Evolutionary conservation across 53 echinoderm and acorn worm species (phyloP), one percentile per base, ranked within the genome.

Genomic region (Crossaster papposus): DNA sequence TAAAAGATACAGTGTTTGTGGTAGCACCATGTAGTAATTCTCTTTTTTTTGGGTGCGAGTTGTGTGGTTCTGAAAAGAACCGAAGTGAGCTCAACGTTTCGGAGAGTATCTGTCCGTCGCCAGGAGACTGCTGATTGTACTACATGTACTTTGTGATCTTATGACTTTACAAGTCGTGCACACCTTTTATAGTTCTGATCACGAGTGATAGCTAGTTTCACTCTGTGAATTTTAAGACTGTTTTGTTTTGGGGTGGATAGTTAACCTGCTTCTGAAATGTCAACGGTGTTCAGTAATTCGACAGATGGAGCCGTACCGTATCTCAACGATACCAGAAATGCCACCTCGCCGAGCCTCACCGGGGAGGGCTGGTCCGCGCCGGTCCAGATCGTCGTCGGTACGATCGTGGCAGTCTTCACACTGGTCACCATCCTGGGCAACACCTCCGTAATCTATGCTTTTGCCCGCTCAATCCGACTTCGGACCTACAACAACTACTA

Each of bases 371-470:
- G 79, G 79, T 4, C 79, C 2, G 2, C 18, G 31, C 79, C 79
- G 20, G 79, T 78, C n/a, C 79, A 78, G 29, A 14, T 78, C 36
- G 14, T 12, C 24, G n/a, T 78, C 17, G 51, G 79, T 22, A 70
- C 91, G 14, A 74, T 92, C 17, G 87, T 62, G 18, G 90, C 88
- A 29, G 88, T 77, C 26, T 51, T 92, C 34, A 92, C 89, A 26
- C 52, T 92, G 0, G 18, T 94, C 26, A 94, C 94, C 22, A 62
- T 94, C 13, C 62, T 88, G 2, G 94, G 94, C 36, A 94, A 94
- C 65, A 72, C 90, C 9, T 81, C 92, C 6, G 94, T 94, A 15
- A 65, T 94, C 8, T 68, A 90, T 3, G 94, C 92, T 36, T 92
- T 92, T 64, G 81, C 81, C 29, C 68, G 90, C 35, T 90, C 82